Evolutionary conservation across 2,113 vertebrate genomes (phyloP).

Genomic region (Ceyx melanurus): DNA sequence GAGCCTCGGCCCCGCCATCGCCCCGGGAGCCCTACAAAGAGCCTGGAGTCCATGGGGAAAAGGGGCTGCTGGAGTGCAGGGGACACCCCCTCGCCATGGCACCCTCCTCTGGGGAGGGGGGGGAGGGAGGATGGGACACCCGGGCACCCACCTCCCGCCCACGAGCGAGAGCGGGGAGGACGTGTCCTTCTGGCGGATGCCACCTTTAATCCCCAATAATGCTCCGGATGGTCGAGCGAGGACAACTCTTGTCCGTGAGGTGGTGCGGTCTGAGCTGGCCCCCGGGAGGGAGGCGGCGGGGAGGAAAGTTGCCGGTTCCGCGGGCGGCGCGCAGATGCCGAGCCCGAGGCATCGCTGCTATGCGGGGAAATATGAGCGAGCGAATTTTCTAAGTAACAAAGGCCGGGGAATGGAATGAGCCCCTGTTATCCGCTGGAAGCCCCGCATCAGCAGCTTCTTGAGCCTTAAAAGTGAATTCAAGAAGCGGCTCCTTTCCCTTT

Average conservation of each 20-base stretch:
- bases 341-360: slow-evolving; percentile 78
- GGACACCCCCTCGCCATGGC: neutral
- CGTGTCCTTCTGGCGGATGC: slow-evolving; percentile 7
- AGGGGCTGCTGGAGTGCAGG: neutral
- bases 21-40: fast-evolving
- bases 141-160: neutral
- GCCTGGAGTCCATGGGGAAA: neutral
- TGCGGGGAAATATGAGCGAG: slow-evolving; percentile 81
- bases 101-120: fast-evolving
- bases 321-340: slow-evolving; percentile 51
- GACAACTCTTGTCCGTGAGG: slow-evolving; percentile 7
- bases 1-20: neutral
- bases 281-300: neutral
- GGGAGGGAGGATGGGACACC: no score
- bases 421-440: slow-evolving; percentile 82
- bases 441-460: slow-evolving; percentile 89
- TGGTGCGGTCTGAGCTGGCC: slow-evolving; percentile 3
- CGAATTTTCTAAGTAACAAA: slow-evolving; percentile 83
- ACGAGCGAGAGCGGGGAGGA: neutral
- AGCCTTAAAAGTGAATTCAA: slow-evolving; percentile 83
- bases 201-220: slow-evolving; percentile 55
- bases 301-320: slow-evolving; percentile 45
- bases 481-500: slow-evolving; percentile 86
- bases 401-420: slow-evolving; percentile 81
- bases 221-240: neutral